Percentiles rank a stretch among this genome's conserved stretches.
Evolutionary conservation across 2,113 vertebrate species (phyloP).

Genomic region (Hippocampus abdominalis): DNA sequence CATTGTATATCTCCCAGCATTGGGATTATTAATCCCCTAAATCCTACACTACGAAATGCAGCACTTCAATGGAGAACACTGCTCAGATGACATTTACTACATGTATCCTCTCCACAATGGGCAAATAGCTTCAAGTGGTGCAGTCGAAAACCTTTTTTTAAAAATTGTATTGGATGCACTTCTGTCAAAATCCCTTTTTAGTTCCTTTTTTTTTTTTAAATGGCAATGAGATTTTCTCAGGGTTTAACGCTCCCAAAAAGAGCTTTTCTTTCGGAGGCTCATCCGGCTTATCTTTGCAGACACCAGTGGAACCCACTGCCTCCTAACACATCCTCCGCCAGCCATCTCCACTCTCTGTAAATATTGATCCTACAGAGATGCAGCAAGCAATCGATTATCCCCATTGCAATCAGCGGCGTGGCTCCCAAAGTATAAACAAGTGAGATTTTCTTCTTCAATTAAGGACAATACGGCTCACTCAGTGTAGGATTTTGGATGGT

Average conservation of each 20-base stretch:
- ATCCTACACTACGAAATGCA: slow-evolving; percentile 33
- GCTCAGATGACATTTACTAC: slow-evolving; percentile 23
- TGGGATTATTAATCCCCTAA: slow-evolving; percentile 32
- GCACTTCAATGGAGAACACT: slow-evolving; percentile 9
- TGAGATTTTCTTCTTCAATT: slow-evolving; percentile 38
- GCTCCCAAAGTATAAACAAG: slow-evolving; percentile 49
- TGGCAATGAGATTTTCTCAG: slow-evolving; percentile 37
- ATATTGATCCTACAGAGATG: slow-evolving; percentile 58
- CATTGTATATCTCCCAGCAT: background rate
- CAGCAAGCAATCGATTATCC: slow-evolving; percentile 53
- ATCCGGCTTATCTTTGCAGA: slow-evolving; percentile 39
- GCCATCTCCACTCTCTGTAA: slow-evolving; percentile 22
- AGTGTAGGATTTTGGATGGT: background rate
- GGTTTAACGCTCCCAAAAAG: slow-evolving; percentile 35
- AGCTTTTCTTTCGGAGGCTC: slow-evolving; percentile 25
- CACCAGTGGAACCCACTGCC: slow-evolving; percentile 35
- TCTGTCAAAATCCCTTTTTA: slow-evolving; percentile 34
- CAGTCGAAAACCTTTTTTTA: slow-evolving; percentile 9
- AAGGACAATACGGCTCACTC: background rate
- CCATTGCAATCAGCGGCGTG: slow-evolving; percentile 39
- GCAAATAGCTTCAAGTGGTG: slow-evolving; percentile 29
- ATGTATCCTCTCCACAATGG: slow-evolving; percentile 28
- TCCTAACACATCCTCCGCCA: slow-evolving; percentile 11
- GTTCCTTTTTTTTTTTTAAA: background rate
- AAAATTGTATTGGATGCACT: slow-evolving; percentile 40